Conservation (phyloP, 2,113 vertebrate species). For the Hippocampus zosterae region DNA sequence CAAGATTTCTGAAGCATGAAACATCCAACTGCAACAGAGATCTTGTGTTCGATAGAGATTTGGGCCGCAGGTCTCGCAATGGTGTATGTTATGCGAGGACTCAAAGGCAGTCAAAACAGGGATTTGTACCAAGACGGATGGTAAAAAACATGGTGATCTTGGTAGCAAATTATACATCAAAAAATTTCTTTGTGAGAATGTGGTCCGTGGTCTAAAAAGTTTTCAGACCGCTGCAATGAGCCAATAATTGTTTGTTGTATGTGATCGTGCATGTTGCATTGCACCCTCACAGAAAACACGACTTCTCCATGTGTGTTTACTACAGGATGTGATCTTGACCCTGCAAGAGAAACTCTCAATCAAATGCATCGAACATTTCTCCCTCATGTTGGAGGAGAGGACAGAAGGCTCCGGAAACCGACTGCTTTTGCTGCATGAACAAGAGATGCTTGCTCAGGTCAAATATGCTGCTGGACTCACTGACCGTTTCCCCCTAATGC, state of each 20-base stretch:
- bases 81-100: too few relatives aligned
- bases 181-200: too few relatives aligned
- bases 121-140: too few relatives aligned
- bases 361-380: constrained; percentile 96
- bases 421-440: constrained; percentile 91
- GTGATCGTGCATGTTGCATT: neutral
- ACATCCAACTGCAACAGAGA: too few relatives aligned
- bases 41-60: too few relatives aligned
- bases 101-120: too few relatives aligned
- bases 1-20: too few relatives aligned
- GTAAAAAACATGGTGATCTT: too few relatives aligned
- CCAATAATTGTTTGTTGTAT: neutral
- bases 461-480: constrained; percentile 1
- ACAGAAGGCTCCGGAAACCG: constrained; percentile 79
- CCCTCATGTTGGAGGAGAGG: constrained; percentile 89
- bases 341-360: constrained; percentile 97
- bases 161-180: too few relatives aligned
- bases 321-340: constrained; percentile 92
- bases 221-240: too few relatives aligned
- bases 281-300: neutral
- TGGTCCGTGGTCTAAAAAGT: too few relatives aligned
- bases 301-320: constrained; percentile 9
- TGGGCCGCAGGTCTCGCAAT: too few relatives aligned
- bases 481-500: neutral
- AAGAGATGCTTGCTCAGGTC: constrained; percentile 96